These are phyloP conservation scores for Sturnira hondurensis DNA, from an alignment of 2,113 vertebrate species.

Conservation along the genomic window DNA sequence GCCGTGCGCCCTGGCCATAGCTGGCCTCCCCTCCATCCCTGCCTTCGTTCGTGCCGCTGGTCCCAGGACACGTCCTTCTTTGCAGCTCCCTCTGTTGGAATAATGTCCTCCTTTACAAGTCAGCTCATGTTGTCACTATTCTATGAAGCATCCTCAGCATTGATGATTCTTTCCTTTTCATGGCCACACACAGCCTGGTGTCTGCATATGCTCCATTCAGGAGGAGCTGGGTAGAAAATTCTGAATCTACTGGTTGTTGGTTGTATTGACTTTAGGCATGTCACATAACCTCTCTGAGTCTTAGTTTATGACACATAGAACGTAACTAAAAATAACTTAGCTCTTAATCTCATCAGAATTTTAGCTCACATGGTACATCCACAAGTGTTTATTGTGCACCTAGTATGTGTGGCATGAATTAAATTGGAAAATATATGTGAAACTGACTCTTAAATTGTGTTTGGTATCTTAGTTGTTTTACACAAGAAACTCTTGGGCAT, in stretches of 20 bases:
- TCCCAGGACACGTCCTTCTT: background rate
- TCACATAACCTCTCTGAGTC: background rate
- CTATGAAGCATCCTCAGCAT: background rate
- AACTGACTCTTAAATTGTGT: background rate
- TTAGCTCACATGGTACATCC: background rate
- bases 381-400: background rate
- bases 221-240: background rate
- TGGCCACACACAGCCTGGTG: background rate
- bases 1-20: background rate
- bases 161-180: background rate
- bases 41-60: background rate
- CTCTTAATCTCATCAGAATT: background rate
- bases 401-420: background rate
- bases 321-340: background rate
- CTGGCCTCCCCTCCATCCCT: background rate
- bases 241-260: background rate
- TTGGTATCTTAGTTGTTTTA: background rate
- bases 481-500: background rate
- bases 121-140: background rate
- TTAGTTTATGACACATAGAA: background rate
- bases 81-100: background rate
- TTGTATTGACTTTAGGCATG: background rate
- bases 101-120: background rate
- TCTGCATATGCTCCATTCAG: background rate
- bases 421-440: background rate